A percentile compares a stretch with the other conserved stretches of the same genome.
phyloP scores from a whole-genome alignment of 2,888 invertebrate species.

The Ectobius pallidus region DNA sequence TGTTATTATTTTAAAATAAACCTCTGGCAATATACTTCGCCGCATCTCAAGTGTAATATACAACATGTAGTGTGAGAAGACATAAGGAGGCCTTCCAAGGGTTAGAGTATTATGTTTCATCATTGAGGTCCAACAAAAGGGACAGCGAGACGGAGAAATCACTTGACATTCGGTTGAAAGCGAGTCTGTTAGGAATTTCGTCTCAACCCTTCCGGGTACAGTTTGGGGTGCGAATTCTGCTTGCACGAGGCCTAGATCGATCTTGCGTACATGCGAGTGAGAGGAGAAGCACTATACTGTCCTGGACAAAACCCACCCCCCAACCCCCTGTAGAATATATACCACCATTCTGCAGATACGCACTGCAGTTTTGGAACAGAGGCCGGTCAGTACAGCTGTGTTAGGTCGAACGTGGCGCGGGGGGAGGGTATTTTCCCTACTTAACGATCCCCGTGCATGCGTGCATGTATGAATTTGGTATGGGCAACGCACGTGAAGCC shows the following conservation, averaged over 20 bases:
- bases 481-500: not conserved
- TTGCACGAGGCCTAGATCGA: not conserved
- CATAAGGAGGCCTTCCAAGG: no score
- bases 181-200: not conserved
- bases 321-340: not conserved
- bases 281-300: not conserved
- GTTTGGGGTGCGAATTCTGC: not conserved
- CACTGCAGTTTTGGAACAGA: not conserved
- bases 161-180: not conserved
- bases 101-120: no score
- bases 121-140: no score
- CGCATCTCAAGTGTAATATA: no score
- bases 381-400: not conserved
- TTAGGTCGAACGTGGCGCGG: not conserved
- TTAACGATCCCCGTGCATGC: not conserved
- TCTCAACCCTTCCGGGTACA: not conserved
- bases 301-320: not conserved
- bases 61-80: no score
- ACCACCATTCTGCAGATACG: conserved; percentile 6
- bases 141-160: no score
- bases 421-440: not conserved
- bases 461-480: not conserved
- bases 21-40: no score
- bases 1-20: no score
- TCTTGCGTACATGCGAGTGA: not conserved